Conservation (phyloP, 2,113 vertebrate species). For the Crocuta crocuta region DNA sequence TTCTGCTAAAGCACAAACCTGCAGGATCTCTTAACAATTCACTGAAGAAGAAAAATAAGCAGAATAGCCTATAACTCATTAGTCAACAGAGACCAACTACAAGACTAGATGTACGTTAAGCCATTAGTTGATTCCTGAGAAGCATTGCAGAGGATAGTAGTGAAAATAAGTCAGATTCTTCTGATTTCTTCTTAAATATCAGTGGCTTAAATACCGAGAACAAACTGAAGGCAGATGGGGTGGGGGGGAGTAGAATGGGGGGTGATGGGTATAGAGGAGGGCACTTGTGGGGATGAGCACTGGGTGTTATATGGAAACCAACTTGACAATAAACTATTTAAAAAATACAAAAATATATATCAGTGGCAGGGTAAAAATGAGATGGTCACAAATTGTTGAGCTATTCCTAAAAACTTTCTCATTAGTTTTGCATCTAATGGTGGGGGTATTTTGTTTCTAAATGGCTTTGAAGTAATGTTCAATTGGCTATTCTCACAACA, state of each 20-base stretch:
- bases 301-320: too few relatives aligned
- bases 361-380: neutral
- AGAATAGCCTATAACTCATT: neutral
- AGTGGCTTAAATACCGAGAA: too few relatives aligned
- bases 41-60: neutral
- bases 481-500: neutral
- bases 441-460: neutral
- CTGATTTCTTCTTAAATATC: slow-evolving; percentile 13
- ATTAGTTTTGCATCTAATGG: neutral
- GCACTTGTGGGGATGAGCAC: too few relatives aligned
- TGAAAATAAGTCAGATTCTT: neutral
- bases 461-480: neutral
- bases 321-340: too few relatives aligned
- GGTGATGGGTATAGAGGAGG: too few relatives aligned
- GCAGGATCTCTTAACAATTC: neutral
- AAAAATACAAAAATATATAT: neutral
- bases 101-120: neutral
- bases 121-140: neutral
- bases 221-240: too few relatives aligned
- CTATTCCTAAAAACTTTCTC: neutral
- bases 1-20: neutral
- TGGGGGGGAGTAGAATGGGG: too few relatives aligned
- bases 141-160: neutral
- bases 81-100: neutral
- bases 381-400: neutral